Conservation (phyloP, 2,797 vertebrate genomes). For the Cossypha dichroa region DNA sequence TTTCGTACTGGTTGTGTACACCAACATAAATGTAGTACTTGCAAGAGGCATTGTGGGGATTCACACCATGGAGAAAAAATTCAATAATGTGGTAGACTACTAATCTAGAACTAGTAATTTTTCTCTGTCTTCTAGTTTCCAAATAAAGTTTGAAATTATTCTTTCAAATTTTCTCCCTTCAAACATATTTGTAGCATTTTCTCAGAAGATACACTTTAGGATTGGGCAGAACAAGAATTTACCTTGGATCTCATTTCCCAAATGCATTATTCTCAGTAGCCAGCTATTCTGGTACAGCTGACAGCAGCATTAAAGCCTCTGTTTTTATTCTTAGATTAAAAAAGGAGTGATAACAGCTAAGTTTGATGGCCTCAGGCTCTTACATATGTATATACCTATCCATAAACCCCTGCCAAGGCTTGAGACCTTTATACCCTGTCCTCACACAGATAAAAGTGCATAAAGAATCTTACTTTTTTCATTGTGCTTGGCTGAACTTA, state of each 20-base stretch:
- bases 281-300: not conserved
- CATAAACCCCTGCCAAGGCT: not conserved
- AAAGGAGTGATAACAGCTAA: not conserved
- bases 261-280: not conserved
- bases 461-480: not conserved
- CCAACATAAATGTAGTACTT: too few species aligned
- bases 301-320: not conserved
- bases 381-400: not conserved
- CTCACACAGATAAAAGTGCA: not conserved
- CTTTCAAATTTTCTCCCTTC: not conserved
- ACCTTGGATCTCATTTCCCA: not conserved
- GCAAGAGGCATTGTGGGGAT: not conserved
- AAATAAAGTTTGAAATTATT: not conserved
- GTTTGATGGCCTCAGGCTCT: not conserved
- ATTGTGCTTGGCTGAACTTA: not conserved
- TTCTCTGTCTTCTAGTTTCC: not conserved
- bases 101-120: not conserved
- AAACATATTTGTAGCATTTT: not conserved
- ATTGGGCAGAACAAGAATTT: not conserved
- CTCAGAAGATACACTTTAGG: not conserved
- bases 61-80: not conserved
- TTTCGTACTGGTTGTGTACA: not conserved
- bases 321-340: not conserved
- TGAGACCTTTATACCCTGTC: not conserved
- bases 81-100: not conserved